phyloP scores from a whole-genome alignment of 2,113 vertebrate genomes.

The Cairina moschata region DNA sequence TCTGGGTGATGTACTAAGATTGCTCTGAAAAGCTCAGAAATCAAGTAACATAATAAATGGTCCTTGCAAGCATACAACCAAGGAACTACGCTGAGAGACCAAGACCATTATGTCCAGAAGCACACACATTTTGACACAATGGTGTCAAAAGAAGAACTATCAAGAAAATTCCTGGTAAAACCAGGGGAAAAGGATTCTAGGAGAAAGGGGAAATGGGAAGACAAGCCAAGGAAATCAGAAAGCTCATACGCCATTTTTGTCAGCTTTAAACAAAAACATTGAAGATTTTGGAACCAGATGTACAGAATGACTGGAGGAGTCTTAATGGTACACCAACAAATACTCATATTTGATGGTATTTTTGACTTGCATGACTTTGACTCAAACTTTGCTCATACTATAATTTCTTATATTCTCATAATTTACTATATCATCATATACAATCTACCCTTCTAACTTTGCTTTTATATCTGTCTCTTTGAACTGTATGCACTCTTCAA shows the following conservation, averaged over 20 bases:
- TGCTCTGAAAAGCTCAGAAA: not conserved
- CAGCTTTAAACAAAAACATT: not conserved
- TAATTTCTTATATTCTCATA: not conserved
- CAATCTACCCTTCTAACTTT: not conserved
- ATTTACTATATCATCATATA: not conserved
- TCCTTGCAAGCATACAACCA: not conserved
- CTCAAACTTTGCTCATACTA: not conserved
- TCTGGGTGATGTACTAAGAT: not conserved
- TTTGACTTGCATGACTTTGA: not conserved
- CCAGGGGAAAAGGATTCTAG: not conserved
- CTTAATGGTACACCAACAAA: not conserved
- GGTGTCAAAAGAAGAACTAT: not conserved
- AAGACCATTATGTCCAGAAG: not conserved
- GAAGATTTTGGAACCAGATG: not conserved
- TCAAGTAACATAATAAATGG: rapidly evolving
- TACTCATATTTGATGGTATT: not conserved
- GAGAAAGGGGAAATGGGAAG: not conserved
- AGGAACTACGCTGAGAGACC: not conserved
- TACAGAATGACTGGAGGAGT: not conserved
- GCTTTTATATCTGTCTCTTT: not conserved
- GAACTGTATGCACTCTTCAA: not conserved
- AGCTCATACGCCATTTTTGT: not conserved
- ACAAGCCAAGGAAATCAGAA: not conserved
- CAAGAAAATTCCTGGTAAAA: not conserved
- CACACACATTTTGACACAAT: not conserved